These are phyloP conservation scores for Heteromurus nitidus DNA, from an alignment of 2,888 invertebrate genomes.

Conservation along the genomic window DNA sequence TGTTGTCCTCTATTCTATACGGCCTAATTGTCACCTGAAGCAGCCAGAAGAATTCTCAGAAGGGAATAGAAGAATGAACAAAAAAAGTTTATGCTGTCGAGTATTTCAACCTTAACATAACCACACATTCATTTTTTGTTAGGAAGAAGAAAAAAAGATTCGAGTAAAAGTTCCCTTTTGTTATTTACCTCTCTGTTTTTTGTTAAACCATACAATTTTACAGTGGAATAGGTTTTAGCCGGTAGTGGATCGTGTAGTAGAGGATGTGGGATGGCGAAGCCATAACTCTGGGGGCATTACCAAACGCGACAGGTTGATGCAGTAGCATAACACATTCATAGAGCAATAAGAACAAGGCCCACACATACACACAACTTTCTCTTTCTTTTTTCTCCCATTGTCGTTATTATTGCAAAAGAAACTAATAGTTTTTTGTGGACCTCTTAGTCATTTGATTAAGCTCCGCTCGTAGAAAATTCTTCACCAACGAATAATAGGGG, in stretches of 20 bases:
- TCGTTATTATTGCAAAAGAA: constrained; percentile 51
- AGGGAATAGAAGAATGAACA: no score
- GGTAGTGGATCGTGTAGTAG: neutral
- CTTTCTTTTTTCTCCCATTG: no score
- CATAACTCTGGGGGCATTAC: constrained; percentile 30
- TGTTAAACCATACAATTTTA: no score
- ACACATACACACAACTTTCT: constrained; percentile 27
- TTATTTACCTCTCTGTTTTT: no score
- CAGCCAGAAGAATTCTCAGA: no score
- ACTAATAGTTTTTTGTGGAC: constrained; percentile 46
- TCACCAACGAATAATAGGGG: constrained; percentile 21
- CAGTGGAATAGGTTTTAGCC: neutral
- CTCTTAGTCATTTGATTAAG: constrained; percentile 58
- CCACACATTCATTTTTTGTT: neutral
- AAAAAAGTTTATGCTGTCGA: no score
- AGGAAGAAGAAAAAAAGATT: neutral
- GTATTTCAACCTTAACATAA: neutral
- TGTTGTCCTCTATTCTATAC: no score
- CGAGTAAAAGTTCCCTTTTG: no score
- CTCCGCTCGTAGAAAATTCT: constrained; percentile 33
- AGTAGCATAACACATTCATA: constrained; percentile 22
- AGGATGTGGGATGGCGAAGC: neutral
- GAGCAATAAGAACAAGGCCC: constrained; percentile 25
- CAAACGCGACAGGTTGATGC: constrained; percentile 47
- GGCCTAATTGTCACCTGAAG: no score